Base-by-base conservation (phyloP, 2,113 vertebrate genomes). In the Glareola pratincola region DNA sequence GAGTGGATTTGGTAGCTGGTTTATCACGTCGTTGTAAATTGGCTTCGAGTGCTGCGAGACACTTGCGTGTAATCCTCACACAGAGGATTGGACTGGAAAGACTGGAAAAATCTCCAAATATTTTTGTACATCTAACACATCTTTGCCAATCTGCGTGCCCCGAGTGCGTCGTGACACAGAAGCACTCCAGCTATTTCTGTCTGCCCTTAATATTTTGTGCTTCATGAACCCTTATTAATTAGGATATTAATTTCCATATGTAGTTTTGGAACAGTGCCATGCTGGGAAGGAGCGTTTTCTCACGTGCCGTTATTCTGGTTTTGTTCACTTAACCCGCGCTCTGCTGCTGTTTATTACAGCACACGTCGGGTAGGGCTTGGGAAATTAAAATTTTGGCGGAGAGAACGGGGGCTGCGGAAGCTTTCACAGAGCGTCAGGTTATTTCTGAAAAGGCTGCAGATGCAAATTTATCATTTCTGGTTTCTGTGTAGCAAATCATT, bases 221-320 rank as follows among this genome's bases (percentile, higher is more conserved):
- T 81, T 89, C 11, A 2, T 43, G 73, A 94, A 90, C 76, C 39
- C 64, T 47, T 72, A 93, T 94, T 95, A 93, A 96, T 96, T 94
- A 97, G 76, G 91, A 78, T 94, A 94, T 96, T 96, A 96, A 95
- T 93, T 94, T 96, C 92, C 92, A 78, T 96, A 94, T 93, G 95
- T 68, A 88, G 48, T 81, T 96, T 75, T 96, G 96, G 91, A 89
- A 36, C 36, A 43, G 5, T 60, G 94, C 94, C 96, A 89, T 81
- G 51, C 73, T 77, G 57, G 13, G 63, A 90, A 56, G 79, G 34
- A 88, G 79, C 53, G 91, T 92, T 81, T 94, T 80, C 72, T 88
- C 85, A 86, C 85, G 10, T 76, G 53, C 60, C 62, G 6, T 69
- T 82, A 69, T 84, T 80, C 67, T 57, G 64, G 12, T 71, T 73